phyloP scores from a whole-genome alignment of 2,888 invertebrate species.

The Zaprionus bogoriensis region DNA sequence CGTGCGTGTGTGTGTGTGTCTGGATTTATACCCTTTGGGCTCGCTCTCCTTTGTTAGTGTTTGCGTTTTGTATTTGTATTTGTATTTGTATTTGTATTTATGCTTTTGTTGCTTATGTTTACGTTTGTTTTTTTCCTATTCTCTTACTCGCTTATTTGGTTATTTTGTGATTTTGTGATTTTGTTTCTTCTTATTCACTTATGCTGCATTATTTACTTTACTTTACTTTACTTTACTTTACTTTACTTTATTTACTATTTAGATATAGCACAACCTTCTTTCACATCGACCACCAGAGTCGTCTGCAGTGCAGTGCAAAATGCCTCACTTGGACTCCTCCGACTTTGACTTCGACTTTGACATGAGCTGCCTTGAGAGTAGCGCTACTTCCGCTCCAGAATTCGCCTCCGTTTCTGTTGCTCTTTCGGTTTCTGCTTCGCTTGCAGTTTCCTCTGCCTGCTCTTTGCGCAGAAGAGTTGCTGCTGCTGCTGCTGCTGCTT shows the following conservation, averaged over 20 bases:
- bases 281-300: slow-evolving; percentile 65
- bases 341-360: slow-evolving; percentile 70
- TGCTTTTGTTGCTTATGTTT: slow-evolving; percentile 30
- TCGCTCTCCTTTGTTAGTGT: slow-evolving; percentile 34
- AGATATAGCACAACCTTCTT: slow-evolving; percentile 77
- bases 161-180: slow-evolving; percentile 8
- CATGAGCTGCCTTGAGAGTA: slow-evolving; percentile 75
- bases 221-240: no score
- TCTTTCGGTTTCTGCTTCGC: slow-evolving; percentile 10
- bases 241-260: slow-evolving; percentile 69
- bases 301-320: slow-evolving; percentile 63
- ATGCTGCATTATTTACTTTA: slow-evolving; percentile 23
- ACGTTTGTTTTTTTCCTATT: slow-evolving; percentile 21
- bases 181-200: slow-evolving; percentile 25
- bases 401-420: slow-evolving; percentile 13
- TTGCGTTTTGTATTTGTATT: slow-evolving; percentile 9
- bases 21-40: slow-evolving; percentile 35
- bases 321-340: slow-evolving; percentile 39
- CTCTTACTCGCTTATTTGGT: no score
- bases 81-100: slow-evolving; percentile 35
- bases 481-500: slow-evolving; percentile 8
- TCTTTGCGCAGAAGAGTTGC: no score
- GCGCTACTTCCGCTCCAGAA: slow-evolving; percentile 58
- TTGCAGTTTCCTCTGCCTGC: not conserved
- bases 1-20: not conserved